A percentile compares a stretch with the other conserved stretches of the same genome.
Evolutionary conservation across 2,888 invertebrate species (phyloP).

Genomic region (Trichacis sp.): DNA sequence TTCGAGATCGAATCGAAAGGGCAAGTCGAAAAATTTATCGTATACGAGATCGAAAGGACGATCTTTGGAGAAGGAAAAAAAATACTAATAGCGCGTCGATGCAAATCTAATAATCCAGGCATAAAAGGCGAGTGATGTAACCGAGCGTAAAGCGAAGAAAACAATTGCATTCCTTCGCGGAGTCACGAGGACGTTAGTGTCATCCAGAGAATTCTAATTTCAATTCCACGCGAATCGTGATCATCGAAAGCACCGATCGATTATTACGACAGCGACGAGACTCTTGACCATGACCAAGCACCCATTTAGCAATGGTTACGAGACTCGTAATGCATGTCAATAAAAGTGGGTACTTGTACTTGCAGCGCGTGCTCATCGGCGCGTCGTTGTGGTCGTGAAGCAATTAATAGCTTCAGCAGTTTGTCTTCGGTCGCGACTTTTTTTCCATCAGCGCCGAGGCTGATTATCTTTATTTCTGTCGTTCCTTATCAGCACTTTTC

Average conservation of each 20-base stretch:
- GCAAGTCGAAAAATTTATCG: too few species aligned
- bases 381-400: conserved; percentile 7
- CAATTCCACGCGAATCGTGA: conserved; percentile 35
- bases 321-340: conserved; percentile 33
- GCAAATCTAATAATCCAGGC: not conserved
- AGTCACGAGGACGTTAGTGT: conserved; percentile 23
- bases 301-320: conserved; percentile 42
- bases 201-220: conserved; percentile 24
- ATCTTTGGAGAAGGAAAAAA: too few species aligned
- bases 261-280: conserved; percentile 32
- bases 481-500: conserved; percentile 33
- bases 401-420: conserved; percentile 23
- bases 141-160: conserved; percentile 10
- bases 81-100: too few species aligned
- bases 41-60: too few species aligned
- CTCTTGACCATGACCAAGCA: conserved; percentile 48
- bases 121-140: conserved; percentile 14
- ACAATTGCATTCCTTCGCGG: conserved; percentile 18
- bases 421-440: conserved; percentile 28
- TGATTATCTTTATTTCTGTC: conserved; percentile 16
- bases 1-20: too few species aligned
- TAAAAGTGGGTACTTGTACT: conserved; percentile 18
- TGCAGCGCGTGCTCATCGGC: conserved; percentile 12
- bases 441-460: not conserved
- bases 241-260: conserved; percentile 37